Base-by-base conservation (phyloP, 2,797 vertebrate species). In the Gouania willdenowi region DNA sequence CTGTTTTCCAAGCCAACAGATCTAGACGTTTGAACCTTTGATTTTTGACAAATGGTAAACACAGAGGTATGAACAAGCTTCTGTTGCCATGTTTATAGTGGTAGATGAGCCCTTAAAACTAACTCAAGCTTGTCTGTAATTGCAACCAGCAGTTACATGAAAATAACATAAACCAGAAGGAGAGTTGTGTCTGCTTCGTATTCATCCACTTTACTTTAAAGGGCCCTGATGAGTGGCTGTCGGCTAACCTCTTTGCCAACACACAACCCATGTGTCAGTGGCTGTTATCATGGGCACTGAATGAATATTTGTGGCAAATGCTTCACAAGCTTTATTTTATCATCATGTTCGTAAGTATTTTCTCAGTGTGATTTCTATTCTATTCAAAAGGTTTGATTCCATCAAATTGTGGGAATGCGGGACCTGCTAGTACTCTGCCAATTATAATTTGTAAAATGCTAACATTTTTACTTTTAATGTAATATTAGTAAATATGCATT, bases 161-260 rank as follows among this genome's bases (percentile, higher is more conserved):
- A 70, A 76, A 69, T 60, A 75, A 77, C 55, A 49, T 54, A 30
- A 77, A 70, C 45, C 68, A 75, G 66, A 63, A 35, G 69, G 49
- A 58, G 45, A 62, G 56, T 36, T 37, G 27, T 57, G 48, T 46
- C 59, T 64, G 45, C 21, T 70, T 53, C 68, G 28, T 63, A 52
- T 77, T 74, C 67, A 51, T 76, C 58, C 58, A 65, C 65, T 71
- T 77, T 60, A 57, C 71, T 72, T 71, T 77, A 79, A 66, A 62
- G 63, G 48, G 44, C 60, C 46, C 49, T 76, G 58, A 79, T 75
- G 63, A 77, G 48, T 39, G 66, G 56, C 58, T 76, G 48, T 73
- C 49, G 66, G 39, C 40, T 65, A 6, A 21, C 21, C 21, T 62
- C 65, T 50, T 34, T 58, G 56, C 60, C 63, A 71, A 41, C 39